A percentile compares a stretch with the other conserved stretches of the same genome.
Evolutionary conservation across 2,797 vertebrate genomes (phyloP).

Genomic region (Micromesistius poutassou): DNA sequence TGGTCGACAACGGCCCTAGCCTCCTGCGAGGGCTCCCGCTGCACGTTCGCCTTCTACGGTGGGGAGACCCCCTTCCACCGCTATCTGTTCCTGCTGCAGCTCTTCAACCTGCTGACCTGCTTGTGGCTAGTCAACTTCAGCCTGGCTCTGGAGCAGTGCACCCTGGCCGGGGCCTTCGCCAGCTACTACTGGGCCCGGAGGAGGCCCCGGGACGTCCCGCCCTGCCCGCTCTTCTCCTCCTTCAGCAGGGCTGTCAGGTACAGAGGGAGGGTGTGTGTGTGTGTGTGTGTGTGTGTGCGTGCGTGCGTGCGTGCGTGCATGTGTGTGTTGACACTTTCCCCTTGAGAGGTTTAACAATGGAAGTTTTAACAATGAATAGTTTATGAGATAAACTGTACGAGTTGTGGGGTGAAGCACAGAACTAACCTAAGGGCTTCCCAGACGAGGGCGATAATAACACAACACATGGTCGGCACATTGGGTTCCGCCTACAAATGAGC

Average conservation of each 20-base stretch:
- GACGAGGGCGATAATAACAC: too few species aligned
- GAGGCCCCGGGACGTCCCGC: constrained; percentile 84
- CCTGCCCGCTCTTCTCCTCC: constrained; percentile 79
- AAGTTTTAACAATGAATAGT: neutral
- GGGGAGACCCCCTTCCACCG: constrained; percentile 81
- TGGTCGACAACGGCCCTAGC: constrained; percentile 61
- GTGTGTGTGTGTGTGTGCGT: too few species aligned
- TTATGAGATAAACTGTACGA: neutral
- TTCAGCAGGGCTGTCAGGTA: constrained; percentile 85
- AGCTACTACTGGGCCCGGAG: constrained; percentile 88
- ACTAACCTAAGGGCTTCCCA: neutral
- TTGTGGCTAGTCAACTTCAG: constrained; percentile 89
- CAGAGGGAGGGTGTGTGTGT: too few species aligned
- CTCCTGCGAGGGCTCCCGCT: constrained; percentile 78
- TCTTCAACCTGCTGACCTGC: constrained; percentile 85
- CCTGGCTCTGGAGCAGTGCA: constrained; percentile 85
- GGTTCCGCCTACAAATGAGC: neutral
- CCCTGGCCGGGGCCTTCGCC: constrained; percentile 87
- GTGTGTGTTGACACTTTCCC: too few species aligned
- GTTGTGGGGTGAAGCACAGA: neutral
- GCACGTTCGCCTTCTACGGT: constrained; percentile 86
- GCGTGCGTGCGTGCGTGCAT: too few species aligned
- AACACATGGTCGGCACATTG: neutral
- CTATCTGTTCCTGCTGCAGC: constrained; percentile 81
- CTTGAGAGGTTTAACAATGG: too few species aligned